Evolutionary conservation across 2,888 invertebrate species (phyloP), one percentile per base, ranked within the genome.

Genomic region (Micoletzkya japonica): DNA sequence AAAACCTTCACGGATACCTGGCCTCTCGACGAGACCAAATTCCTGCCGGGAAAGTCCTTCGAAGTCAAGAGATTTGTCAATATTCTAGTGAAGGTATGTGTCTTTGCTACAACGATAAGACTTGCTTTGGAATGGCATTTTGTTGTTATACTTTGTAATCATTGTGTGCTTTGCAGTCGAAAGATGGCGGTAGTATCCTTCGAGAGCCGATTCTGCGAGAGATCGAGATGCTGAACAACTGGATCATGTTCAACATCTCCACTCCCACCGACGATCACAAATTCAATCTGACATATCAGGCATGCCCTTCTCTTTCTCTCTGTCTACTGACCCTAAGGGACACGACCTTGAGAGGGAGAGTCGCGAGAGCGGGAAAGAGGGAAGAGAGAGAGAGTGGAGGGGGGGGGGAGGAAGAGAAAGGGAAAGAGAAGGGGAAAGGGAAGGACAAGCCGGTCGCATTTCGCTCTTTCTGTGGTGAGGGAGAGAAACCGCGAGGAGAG

Each of bases 31-130:
- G 84, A 84, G 70, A 84, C 83, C 69, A 82, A 82, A 71, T 84
- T 84, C 73, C 72, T 84, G 36, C 82, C 84, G 4, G 84, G 84
- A 24, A 84, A 84, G 72, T 84, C 84, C 0, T 84, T 84, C 70
- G 83, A 84, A 71, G 81, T 77, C 49, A 84, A 82, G 64, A 74
- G 84, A 49, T 84, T 84, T 68, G 74, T 84, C 60, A 82, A 84
- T 61, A 76, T 84, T 59, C 71, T 84, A 39, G 76, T 81, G 36
- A 72, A 74, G 49, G 67, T 67, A 6, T 4, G 52, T n/a, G 6
- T 32, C 17, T 60, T 7, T n/a, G 14, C 10, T 26, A 39, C 10
- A 58, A 20, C 36, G 3, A 20, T 14, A 32, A 32, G 2, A 32
- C 10, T 32, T 20, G 0, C n/a, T 7, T n/a, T n/a, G n/a, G n/a